Percentiles rank a stretch among this genome's conserved stretches.
These are phyloP conservation scores for Acleris sparsana DNA, from an alignment of 2,888 invertebrate species.

Conservation along the genomic window DNA sequence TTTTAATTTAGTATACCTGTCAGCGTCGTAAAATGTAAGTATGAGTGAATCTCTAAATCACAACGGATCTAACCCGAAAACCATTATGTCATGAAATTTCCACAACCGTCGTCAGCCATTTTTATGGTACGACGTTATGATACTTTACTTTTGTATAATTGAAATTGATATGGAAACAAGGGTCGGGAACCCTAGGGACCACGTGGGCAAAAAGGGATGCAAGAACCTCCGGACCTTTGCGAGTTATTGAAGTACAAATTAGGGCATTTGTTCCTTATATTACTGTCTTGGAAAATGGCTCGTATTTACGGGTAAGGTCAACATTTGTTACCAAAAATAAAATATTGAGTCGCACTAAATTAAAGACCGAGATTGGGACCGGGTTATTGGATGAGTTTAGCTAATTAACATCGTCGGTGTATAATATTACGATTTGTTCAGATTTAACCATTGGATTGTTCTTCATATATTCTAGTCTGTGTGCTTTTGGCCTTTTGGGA, in stretches of 20 bases:
- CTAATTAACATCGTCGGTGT: constrained; percentile 8
- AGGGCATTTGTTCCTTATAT: background rate
- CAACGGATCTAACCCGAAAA: no score
- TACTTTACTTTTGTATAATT: constrained; percentile 13
- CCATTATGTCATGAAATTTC: no score
- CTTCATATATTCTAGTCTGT: no score
- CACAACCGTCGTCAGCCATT: no score
- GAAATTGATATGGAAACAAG: constrained; percentile 23
- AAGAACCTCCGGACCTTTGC: constrained; percentile 8
- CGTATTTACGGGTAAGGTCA: background rate
- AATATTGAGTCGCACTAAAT: background rate
- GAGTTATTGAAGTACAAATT: constrained; percentile 17
- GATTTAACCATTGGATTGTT: background rate
- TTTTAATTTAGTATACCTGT: no score
- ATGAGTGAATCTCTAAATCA: no score
- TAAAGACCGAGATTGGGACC: constrained; percentile 1
- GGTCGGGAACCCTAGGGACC: constrained; percentile 8
- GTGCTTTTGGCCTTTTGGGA: no score
- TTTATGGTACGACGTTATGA: no score
- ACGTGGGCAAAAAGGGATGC: constrained; percentile 19
- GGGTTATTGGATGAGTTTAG: constrained; percentile 1
- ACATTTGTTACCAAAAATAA: background rate
- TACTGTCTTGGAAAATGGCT: background rate
- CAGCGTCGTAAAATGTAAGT: no score
- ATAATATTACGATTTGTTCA: background rate